phyloP scores from a whole-genome alignment of 2,888 invertebrate species.

The Rhyacophila evoluta region DNA sequence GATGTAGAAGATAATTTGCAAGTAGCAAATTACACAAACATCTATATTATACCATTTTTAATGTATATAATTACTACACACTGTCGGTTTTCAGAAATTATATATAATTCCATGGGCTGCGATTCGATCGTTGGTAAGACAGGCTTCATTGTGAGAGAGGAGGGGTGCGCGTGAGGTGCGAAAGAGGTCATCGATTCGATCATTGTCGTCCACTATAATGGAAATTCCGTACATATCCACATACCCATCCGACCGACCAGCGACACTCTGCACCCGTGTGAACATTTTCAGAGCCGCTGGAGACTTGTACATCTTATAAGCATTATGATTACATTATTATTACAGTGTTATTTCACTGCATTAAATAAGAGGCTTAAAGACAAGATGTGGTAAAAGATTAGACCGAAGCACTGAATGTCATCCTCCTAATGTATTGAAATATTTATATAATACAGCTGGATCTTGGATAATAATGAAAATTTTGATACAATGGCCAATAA shows the following conservation, averaged over 20 bases:
- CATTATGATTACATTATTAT: not conserved
- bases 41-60: too few relatives aligned
- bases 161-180: not conserved
- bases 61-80: too few relatives aligned
- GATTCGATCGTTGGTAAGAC: not conserved
- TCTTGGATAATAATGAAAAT: too few relatives aligned
- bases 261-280: slow-evolving; percentile 4
- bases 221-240: not conserved
- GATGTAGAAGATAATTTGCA: too few relatives aligned
- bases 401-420: not conserved
- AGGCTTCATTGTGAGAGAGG: not conserved
- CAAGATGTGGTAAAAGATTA: not conserved
- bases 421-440: too few relatives aligned
- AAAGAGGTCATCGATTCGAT: slow-evolving; percentile 1
- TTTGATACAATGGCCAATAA: too few relatives aligned
- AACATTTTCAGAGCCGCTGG: not conserved
- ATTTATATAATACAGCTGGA: too few relatives aligned
- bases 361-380: not conserved
- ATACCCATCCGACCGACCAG: not conserved
- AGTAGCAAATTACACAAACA: too few relatives aligned
- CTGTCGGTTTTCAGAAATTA: too few relatives aligned
- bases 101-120: not conserved
- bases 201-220: slow-evolving; percentile 4
- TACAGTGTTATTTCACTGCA: not conserved
- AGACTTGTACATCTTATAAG: not conserved